Evolutionary conservation across 2,888 invertebrate genomes (phyloP).

Genomic region (Gryllus longicercus): DNA sequence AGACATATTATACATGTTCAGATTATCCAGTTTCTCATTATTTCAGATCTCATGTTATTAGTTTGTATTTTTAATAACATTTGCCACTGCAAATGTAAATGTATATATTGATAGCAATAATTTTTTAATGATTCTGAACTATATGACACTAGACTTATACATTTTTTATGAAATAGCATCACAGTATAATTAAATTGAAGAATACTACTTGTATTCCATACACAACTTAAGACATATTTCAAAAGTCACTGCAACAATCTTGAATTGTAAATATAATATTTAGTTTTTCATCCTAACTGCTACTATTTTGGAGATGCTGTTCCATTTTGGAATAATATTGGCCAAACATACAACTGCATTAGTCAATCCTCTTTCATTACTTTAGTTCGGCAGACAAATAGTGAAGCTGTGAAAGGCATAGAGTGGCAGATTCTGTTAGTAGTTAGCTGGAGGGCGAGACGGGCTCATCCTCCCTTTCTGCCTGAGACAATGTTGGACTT

Average conservation of each 20-base stretch:
- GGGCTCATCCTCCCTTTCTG: slow-evolving; percentile 30
- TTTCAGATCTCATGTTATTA: too few relatives aligned
- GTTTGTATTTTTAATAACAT: too few relatives aligned
- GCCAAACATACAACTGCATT: neutral
- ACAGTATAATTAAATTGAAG: neutral
- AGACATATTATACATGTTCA: too few relatives aligned
- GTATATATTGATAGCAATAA: too few relatives aligned
- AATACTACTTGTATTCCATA: slow-evolving; percentile 11
- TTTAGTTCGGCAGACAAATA: neutral
- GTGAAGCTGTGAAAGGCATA: neutral
- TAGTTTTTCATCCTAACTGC: neutral
- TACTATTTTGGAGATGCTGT: neutral
- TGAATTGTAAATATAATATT: neutral
- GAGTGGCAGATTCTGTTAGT: slow-evolving; percentile 28
- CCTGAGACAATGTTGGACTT: slow-evolving; percentile 19
- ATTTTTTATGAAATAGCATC: slow-evolving; percentile 2
- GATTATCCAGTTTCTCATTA: too few relatives aligned
- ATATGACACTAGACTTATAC: neutral
- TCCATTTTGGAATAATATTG: neutral
- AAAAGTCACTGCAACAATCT: neutral
- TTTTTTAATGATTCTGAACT: neutral
- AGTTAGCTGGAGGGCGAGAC: slow-evolving; percentile 37
- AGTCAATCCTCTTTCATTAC: neutral
- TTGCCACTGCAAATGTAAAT: too few relatives aligned
- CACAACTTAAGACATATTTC: slow-evolving; percentile 17